phyloP scores from a whole-genome alignment of 2,888 invertebrate species.

The Apamea crenata region DNA sequence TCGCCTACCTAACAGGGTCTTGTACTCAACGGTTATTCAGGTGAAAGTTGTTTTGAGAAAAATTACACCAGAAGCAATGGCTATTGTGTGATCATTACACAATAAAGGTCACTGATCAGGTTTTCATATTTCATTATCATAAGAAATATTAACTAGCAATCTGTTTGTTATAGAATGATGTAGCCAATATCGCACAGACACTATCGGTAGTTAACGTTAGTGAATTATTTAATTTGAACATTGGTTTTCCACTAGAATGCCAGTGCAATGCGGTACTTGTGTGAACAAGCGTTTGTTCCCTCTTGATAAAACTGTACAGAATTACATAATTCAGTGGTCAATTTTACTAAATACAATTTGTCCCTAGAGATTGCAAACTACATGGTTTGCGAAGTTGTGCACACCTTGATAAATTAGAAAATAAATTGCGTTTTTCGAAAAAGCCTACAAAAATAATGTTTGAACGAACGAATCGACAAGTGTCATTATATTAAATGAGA shows the following conservation, averaged over 20 bases:
- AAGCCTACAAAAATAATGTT: constrained; percentile 76
- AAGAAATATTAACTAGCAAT: constrained; percentile 77
- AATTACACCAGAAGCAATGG: constrained; percentile 22
- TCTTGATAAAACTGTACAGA: constrained; percentile 79
- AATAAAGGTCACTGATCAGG: constrained; percentile 30
- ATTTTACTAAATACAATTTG: constrained; percentile 80
- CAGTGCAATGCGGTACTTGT: constrained; percentile 61
- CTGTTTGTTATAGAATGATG: constrained; percentile 68
- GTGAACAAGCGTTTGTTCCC: constrained; percentile 81
- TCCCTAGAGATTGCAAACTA: constrained; percentile 76
- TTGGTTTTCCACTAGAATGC: constrained; percentile 54
- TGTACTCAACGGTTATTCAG: not conserved
- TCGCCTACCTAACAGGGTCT: not conserved
- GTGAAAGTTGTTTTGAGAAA: constrained; percentile 7
- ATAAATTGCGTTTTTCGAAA: constrained; percentile 72
- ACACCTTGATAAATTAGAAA: constrained; percentile 69
- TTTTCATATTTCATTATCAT: constrained; percentile 71
- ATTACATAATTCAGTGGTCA: constrained; percentile 74
- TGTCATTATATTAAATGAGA: constrained; percentile 59
- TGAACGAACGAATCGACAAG: constrained; percentile 49
- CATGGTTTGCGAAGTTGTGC: constrained; percentile 70
- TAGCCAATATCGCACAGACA: constrained; percentile 64
- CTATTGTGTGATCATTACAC: constrained; percentile 23
- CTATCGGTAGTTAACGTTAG: constrained; percentile 30
- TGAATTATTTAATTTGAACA: constrained; percentile 65